A percentile compares a stretch with the other conserved stretches of the same genome.
phyloP scores from a whole-genome alignment of 2,888 invertebrate genomes.

The Serripes groenlandicus region DNA sequence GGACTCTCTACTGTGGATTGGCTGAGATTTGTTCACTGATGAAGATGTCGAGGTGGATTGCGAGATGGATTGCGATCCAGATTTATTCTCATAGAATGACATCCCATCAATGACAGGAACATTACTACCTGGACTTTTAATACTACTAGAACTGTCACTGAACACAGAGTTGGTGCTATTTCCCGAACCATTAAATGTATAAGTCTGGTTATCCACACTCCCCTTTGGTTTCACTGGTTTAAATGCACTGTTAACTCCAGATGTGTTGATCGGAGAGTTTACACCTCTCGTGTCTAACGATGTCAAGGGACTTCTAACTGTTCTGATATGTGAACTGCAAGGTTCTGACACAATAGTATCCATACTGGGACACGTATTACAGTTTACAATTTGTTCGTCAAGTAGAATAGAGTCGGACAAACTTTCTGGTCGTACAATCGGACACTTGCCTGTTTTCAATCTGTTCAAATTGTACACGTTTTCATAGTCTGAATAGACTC shows the following conservation, averaged over 20 bases:
- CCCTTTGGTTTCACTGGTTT: constrained; percentile 55
- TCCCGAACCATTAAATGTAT: constrained; percentile 5
- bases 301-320: constrained; percentile 7
- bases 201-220: constrained; percentile 20
- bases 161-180: constrained; percentile 1
- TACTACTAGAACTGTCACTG: not conserved
- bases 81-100: not conserved
- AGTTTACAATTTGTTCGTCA: constrained; percentile 17
- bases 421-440: constrained; percentile 60
- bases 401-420: constrained; percentile 51
- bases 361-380: not conserved
- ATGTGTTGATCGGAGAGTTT: constrained; percentile 64
- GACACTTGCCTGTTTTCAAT: constrained; percentile 40
- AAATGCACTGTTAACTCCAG: constrained; percentile 68
- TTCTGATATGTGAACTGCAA: not conserved
- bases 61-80: not conserved
- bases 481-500: constrained; percentile 47
- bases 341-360: constrained; percentile 5
- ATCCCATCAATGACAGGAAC: too few relatives aligned
- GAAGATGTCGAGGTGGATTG: not conserved
- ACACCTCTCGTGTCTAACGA: constrained; percentile 35
- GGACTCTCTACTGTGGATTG: not conserved
- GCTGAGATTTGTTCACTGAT: not conserved
- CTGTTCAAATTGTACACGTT: constrained; percentile 42
- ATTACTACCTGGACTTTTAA: not conserved